These are phyloP conservation scores for Chalcosyrphus nemorum DNA, from an alignment of 2,888 invertebrate genomes.

Conservation along the genomic window DNA sequence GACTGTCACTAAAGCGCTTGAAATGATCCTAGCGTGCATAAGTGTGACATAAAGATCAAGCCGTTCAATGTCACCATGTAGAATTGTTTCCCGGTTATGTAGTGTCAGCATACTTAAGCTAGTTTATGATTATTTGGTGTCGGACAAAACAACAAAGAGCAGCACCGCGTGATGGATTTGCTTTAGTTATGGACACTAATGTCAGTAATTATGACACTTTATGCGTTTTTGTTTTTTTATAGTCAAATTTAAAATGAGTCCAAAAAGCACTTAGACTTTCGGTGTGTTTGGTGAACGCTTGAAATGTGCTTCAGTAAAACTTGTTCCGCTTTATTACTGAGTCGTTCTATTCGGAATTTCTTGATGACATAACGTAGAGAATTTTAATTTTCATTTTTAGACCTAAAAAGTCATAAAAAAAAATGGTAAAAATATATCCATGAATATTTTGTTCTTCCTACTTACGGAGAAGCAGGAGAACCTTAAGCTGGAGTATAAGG, in stretches of 20 bases:
- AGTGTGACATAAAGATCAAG: neutral
- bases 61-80: neutral
- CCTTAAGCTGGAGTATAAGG: too few relatives aligned
- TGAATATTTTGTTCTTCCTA: neutral
- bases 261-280: neutral
- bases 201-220: neutral
- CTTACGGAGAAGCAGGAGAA: too few relatives aligned
- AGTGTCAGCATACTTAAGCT: too few relatives aligned
- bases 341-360: neutral
- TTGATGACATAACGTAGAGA: neutral
- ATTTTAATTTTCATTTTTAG: neutral
- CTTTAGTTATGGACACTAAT: neutral
- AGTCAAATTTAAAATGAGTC: neutral
- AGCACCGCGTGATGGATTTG: too few relatives aligned
- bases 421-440: neutral
- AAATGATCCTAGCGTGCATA: neutral
- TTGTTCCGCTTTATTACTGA: neutral
- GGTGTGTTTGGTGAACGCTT: neutral
- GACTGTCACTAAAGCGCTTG: neutral
- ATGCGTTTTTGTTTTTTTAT: neutral
- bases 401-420: neutral
- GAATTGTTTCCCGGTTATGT: neutral
- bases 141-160: neutral
- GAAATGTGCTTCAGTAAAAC: neutral
- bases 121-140: too few relatives aligned